phyloP scores from a whole-genome alignment of 2,113 vertebrate genomes.

The Hassar affinis region DNA sequence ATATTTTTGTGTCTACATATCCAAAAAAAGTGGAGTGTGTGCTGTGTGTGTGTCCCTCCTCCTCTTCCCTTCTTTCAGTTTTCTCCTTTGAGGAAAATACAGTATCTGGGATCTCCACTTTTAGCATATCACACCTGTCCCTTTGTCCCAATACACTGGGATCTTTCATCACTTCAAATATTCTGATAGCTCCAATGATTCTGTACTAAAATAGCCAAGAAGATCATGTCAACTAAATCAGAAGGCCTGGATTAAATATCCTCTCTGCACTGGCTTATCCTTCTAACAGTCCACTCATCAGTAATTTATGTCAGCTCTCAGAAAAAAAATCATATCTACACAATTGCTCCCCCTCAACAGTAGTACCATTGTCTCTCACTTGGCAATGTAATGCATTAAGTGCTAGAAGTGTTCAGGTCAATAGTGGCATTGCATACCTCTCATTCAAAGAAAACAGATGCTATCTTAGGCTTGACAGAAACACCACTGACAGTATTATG shows the following conservation, averaged over 20 bases:
- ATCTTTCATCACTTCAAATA: background rate
- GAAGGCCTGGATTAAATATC: background rate
- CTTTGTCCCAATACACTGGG: background rate
- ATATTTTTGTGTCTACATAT: no score
- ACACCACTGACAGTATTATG: conserved; percentile 44
- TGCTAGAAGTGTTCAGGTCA: conserved; percentile 30
- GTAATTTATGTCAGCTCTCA: background rate
- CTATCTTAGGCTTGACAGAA: conserved; percentile 62
- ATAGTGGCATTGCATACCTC: conserved; percentile 54
- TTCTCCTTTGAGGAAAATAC: background rate
- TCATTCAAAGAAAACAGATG: conserved; percentile 55
- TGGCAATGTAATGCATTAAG: background rate
- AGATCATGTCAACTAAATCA: background rate
- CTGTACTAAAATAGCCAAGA: background rate
- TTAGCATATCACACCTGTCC: background rate
- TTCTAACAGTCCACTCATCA: background rate
- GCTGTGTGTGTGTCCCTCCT: no score
- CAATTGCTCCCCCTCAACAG: background rate
- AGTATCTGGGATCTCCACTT: background rate
- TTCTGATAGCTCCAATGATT: background rate
- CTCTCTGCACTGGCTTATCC: background rate
- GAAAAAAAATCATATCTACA: background rate
- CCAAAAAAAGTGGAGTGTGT: no score
- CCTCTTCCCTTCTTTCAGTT: no score
- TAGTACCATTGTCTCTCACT: background rate